Percentiles rank a stretch among this genome's conserved stretches.
These are phyloP conservation scores for Psittacula derbiana DNA, from an alignment of 2,797 vertebrate species.

Conservation along the genomic window DNA sequence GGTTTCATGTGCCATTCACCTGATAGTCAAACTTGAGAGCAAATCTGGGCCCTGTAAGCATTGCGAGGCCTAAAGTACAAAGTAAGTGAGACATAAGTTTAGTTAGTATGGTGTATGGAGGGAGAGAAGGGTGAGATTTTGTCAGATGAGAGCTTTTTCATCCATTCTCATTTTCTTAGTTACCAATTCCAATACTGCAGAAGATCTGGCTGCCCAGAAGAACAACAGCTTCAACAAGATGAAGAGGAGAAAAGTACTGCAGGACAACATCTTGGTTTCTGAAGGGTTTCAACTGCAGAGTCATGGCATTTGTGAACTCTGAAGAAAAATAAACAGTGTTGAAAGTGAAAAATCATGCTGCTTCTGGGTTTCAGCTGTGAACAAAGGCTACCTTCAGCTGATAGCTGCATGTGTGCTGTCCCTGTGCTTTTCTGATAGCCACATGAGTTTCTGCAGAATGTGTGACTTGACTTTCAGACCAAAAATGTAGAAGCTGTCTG, in stretches of 20 bases:
- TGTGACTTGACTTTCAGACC: background rate
- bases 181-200: background rate
- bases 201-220: background rate
- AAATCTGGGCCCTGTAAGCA: background rate
- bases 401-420: background rate
- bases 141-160: background rate
- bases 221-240: background rate
- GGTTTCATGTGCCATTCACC: background rate
- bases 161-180: background rate
- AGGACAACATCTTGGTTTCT: background rate
- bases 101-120: background rate
- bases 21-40: background rate
- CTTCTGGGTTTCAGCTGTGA: background rate
- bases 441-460: background rate
- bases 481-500: background rate
- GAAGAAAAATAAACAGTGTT: background rate
- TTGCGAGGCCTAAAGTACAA: background rate
- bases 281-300: background rate
- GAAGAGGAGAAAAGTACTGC: background rate
- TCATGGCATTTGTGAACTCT: background rate
- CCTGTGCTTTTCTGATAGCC: background rate
- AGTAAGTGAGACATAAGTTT: background rate
- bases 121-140: background rate
- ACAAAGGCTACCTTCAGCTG: background rate
- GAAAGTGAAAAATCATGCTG: background rate